phyloP scores from a whole-genome alignment of 2,888 invertebrate species.

The Andrena chrysosceles region DNA sequence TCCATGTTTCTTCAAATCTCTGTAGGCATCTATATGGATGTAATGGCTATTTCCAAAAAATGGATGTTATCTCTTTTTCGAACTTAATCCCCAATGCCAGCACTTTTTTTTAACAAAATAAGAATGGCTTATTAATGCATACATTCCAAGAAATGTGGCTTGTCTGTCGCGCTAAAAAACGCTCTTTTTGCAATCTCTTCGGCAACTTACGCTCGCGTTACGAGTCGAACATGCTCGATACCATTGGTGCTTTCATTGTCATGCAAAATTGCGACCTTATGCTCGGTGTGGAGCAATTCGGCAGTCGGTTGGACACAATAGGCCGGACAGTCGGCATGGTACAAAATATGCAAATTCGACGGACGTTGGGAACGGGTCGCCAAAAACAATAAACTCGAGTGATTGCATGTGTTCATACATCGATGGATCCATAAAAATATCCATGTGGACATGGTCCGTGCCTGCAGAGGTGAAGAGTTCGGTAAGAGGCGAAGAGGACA shows the following conservation, averaged over 20 bases:
- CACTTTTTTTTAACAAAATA: neutral
- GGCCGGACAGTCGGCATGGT: constrained; percentile 73
- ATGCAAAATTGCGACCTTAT: constrained; percentile 83
- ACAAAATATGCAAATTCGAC: constrained; percentile 82
- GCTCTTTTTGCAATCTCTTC: constrained; percentile 33
- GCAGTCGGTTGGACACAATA: constrained; percentile 81
- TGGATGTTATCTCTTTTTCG: too few relatives aligned
- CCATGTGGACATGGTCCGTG: constrained; percentile 67
- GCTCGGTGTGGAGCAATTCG: constrained; percentile 81
- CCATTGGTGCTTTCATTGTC: constrained; percentile 78
- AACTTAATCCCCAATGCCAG: neutral
- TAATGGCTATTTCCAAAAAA: too few relatives aligned
- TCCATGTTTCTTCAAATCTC: too few relatives aligned
- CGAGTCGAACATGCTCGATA: constrained; percentile 75
- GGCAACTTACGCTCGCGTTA: constrained; percentile 64
- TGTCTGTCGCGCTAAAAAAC: neutral
- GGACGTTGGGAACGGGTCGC: constrained; percentile 73
- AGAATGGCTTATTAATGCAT: neutral
- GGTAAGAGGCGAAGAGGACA: constrained; percentile 38
- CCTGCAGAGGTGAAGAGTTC: constrained; percentile 31
- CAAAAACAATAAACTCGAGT: constrained; percentile 83
- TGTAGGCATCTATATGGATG: too few relatives aligned
- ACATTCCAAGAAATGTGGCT: neutral
- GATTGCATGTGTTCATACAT: constrained; percentile 83
- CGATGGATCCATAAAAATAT: constrained; percentile 82